These are phyloP conservation scores for Actinia tenebrosa DNA, from an alignment of 64 coral and sea anemone species.

Conservation along the genomic window DNA sequence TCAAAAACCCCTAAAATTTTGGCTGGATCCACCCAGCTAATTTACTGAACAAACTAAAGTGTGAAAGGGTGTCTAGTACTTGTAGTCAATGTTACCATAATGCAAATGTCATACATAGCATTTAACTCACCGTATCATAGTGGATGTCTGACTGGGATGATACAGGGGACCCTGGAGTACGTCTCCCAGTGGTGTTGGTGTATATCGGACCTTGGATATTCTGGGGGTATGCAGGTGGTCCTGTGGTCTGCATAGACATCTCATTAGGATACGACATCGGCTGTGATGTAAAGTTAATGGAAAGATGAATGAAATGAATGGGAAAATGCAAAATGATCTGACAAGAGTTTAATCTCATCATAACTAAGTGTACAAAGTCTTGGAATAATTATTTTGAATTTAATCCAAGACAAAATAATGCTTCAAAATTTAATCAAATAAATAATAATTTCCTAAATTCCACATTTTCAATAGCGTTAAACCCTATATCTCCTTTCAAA, in stretches of 20 bases:
- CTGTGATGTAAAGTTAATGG: neutral
- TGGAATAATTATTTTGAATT: too few species aligned
- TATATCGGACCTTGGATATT: constrained; percentile 9
- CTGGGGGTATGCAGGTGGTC: constrained; percentile 7
- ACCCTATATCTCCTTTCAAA: too few species aligned
- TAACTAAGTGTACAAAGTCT: too few species aligned
- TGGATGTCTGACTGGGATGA: neutral
- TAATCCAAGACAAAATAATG: too few species aligned
- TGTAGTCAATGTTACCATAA: too few species aligned
- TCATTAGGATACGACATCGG: constrained; percentile 10
- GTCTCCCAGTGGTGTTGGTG: neutral
- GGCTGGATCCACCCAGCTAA: too few species aligned
- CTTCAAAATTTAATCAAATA: too few species aligned
- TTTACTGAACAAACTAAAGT: too few species aligned
- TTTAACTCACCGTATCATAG: constrained; percentile 7
- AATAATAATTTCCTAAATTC: too few species aligned
- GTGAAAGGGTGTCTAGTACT: too few species aligned
- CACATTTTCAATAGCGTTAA: too few species aligned
- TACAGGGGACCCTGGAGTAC: neutral
- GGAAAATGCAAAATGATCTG: neutral
- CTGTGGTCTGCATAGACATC: neutral
- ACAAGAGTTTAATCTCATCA: neutral
- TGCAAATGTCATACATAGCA: neutral
- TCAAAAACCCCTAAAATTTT: too few species aligned
- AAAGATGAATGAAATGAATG: neutral